These are phyloP conservation scores for Pseudochirops corinnae DNA, from an alignment of 2,797 vertebrate species.

Conservation along the genomic window DNA sequence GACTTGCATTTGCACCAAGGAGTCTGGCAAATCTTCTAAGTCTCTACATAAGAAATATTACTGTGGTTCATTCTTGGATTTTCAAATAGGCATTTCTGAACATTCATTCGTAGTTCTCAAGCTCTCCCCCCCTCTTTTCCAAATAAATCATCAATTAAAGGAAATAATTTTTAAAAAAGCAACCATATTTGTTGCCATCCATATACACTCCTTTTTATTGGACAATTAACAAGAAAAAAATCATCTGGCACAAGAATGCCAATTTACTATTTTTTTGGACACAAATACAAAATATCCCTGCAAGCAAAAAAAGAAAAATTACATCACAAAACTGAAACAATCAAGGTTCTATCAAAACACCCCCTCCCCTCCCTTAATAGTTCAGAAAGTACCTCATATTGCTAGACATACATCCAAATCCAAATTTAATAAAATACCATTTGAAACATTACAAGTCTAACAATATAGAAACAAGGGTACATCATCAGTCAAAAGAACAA, in stretches of 20 bases:
- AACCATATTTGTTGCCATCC: constrained; percentile 72
- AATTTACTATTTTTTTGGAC: constrained; percentile 94
- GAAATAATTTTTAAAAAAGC: constrained; percentile 78
- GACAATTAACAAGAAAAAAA: constrained; percentile 82
- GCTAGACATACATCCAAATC: constrained; percentile 91
- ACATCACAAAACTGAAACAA: constrained; percentile 87
- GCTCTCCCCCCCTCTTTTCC: constrained; percentile 29
- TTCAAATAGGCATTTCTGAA: neutral
- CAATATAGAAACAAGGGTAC: constrained; percentile 91
- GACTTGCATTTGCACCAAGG: constrained; percentile 32
- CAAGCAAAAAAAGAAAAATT: constrained; percentile 92
- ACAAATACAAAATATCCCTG: constrained; percentile 99
- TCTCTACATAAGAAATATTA: constrained; percentile 48
- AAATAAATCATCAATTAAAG: constrained; percentile 74
- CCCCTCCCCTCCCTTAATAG: constrained; percentile 82
- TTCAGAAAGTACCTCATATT: constrained; percentile 93
- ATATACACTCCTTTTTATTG: constrained; percentile 80
- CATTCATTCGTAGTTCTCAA: neutral
- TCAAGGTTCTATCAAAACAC: constrained; percentile 86
- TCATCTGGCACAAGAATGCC: constrained; percentile 95
- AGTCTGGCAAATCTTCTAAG: neutral
- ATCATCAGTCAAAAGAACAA: constrained; percentile 86
- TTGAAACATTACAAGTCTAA: constrained; percentile 91
- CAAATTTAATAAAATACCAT: constrained; percentile 93
- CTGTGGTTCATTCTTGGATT: constrained; percentile 52